phyloP scores from a whole-genome alignment of 2,113 vertebrate genomes.

The Burhinus oedicnemus region DNA sequence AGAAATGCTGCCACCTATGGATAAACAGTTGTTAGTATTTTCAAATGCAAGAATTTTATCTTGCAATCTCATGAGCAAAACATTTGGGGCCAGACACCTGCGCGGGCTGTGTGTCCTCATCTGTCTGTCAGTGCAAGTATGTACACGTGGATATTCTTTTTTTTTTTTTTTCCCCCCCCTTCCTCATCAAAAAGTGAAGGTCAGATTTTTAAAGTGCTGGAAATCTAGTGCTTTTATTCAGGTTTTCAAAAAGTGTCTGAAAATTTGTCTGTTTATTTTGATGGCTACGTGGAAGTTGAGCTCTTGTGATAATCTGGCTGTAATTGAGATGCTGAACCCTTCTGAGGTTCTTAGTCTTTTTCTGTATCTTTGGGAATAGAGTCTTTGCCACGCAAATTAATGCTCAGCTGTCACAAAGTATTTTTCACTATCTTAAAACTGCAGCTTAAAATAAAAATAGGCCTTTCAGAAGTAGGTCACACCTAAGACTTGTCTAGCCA shows the following conservation, averaged over 20 bases:
- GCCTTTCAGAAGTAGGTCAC: slow-evolving; percentile 28
- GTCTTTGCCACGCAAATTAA: not conserved
- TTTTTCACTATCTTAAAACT: slow-evolving; percentile 38
- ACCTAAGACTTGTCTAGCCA: slow-evolving; percentile 18
- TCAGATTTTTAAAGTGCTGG: not conserved
- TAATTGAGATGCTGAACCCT: not conserved
- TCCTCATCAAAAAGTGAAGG: not conserved
- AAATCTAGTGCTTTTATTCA: not conserved
- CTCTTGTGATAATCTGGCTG: not conserved
- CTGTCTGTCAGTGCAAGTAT: not conserved
- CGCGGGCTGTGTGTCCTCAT: not conserved
- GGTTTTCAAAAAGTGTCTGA: not conserved
- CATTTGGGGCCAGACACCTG: not conserved
- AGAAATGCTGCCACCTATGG: slow-evolving; percentile 54
- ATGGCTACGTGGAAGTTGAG: not conserved
- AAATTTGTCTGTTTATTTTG: not conserved
- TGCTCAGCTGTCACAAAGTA: slow-evolving; percentile 42
- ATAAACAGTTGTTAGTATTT: not conserved
- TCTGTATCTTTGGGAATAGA: not conserved
- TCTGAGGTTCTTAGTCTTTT: not conserved
- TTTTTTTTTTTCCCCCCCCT: not conserved
- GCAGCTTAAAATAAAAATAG: slow-evolving; percentile 38
- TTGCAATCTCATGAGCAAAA: not conserved
- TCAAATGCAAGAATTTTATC: not conserved
- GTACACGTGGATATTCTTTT: rapidly evolving